phyloP scores from a whole-genome alignment of 37 sponge, comb jelly and placozoan genomes.

The Halichondria panicea region DNA sequence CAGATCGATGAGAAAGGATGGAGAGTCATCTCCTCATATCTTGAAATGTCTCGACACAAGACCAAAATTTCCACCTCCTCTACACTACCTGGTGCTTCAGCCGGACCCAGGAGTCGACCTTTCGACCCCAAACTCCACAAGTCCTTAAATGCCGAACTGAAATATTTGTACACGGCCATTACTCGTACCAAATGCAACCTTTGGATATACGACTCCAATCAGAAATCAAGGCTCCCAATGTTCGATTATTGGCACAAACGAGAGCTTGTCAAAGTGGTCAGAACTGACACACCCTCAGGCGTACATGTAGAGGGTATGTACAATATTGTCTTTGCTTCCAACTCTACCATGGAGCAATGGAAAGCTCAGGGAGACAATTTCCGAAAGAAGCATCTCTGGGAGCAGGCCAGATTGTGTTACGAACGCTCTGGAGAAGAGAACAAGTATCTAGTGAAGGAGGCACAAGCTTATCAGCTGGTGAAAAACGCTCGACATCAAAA shows the following conservation, averaged over 20 bases:
- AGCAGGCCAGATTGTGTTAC: slow-evolving; percentile 69
- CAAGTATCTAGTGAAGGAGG: slow-evolving; percentile 24
- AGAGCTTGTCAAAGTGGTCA: slow-evolving; percentile 48
- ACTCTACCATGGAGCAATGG: slow-evolving; percentile 27
- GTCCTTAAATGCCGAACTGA: slow-evolving; percentile 81
- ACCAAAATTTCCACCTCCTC: background rate
- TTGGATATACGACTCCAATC: slow-evolving; percentile 81
- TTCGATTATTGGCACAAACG: slow-evolving; percentile 62
- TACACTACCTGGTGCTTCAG: slow-evolving; percentile 14
- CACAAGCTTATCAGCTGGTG: slow-evolving; percentile 33
- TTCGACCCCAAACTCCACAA: slow-evolving; percentile 72
- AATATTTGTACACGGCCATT: slow-evolving; percentile 86
- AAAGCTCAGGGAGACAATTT: slow-evolving; percentile 77
- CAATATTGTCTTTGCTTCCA: slow-evolving; percentile 42
- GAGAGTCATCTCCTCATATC: slow-evolving; percentile 61
- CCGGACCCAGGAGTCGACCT: slow-evolving; percentile 28
- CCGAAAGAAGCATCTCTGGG: slow-evolving; percentile 54
- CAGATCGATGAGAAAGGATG: slow-evolving; percentile 66
- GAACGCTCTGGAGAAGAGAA: slow-evolving; percentile 42
- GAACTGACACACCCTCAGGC: background rate
- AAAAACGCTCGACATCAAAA: slow-evolving; percentile 20
- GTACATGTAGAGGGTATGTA: background rate
- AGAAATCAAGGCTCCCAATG: slow-evolving; percentile 46
- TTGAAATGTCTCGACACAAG: slow-evolving; percentile 7
- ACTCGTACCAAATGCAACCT: slow-evolving; percentile 85